Evolutionary conservation across 2,797 vertebrate genomes (phyloP), one percentile per base, ranked within the genome.

Genomic region (Scyliorhinus canicula): DNA sequence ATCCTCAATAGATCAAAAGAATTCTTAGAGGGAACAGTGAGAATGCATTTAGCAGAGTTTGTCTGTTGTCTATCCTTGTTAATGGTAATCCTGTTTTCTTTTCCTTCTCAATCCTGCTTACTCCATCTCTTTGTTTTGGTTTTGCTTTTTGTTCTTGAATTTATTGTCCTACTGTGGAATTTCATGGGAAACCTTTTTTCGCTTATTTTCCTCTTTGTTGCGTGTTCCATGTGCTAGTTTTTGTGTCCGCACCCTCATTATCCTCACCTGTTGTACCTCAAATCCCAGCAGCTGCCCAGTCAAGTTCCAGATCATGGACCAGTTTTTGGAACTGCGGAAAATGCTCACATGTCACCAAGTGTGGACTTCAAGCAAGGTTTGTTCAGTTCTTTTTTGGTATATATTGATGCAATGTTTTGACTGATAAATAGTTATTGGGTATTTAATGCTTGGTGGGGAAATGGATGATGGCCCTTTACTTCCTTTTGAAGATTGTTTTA

Each of bases 211-310:
- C 95, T 57, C 77, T 93, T 95, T 96, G 95, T 74, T 88, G 95
- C 95, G 95, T 96, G 95, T 96, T 97, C 97, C 97, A 95, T 96
- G 96, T 97, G 98, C 97, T 97, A 96, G 97, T 97, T 98, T 97
- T 97, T 97, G 95, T 97, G 97, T 98, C 97, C 97, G 85, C 97
- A 97, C 95, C 96, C 98, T 98, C 98, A 98, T 98, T 98, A 97
- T 98, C 98, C 98, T 98, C 97, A 98, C 98, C 97, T 98, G 98
- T 98, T 99, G 97, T 98, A 97, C 98, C 98, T 98, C 97, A 97
- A 97, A 98, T 97, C 97, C 95, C 98, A 98, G 98, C 98, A 98
- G 98, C 98, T 98, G 96, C 96, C 98, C 97, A 98, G 98, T 98
- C 98, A 97, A 97, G 96, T 96, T 95, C 97, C 97, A 0, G 98